These are phyloP conservation scores for Pristionchus japonicus DNA, from an alignment of 2,888 invertebrate genomes.

Conservation along the genomic window DNA sequence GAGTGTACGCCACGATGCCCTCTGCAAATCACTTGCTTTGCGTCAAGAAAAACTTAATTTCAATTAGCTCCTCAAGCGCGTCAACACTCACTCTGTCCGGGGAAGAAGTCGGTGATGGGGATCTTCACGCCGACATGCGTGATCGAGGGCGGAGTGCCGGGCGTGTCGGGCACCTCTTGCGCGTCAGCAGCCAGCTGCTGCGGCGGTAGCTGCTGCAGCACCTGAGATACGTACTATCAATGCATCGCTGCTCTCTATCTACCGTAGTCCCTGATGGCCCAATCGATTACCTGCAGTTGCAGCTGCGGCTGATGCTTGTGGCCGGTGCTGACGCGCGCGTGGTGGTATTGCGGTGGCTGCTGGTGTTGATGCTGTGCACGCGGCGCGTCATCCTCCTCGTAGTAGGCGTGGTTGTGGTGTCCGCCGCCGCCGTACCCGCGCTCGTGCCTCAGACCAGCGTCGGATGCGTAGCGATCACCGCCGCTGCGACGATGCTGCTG, in stretches of 20 bases:
- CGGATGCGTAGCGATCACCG: no score
- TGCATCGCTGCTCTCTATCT: no score
- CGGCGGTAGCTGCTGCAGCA: background rate
- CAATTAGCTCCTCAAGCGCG: no score
- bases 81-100: slow-evolving; percentile 40
- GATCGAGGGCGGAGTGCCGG: slow-evolving; percentile 27
- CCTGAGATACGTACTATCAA: no score
- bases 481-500: background rate
- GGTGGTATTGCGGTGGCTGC: background rate
- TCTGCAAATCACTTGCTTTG: background rate
- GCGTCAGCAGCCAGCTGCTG: background rate
- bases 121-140: slow-evolving; percentile 39
- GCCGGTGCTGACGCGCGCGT: background rate
- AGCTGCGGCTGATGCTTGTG: background rate
- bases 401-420: background rate
- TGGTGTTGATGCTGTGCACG: background rate
- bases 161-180: background rate
- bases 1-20: slow-evolving; percentile 32
- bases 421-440: background rate
- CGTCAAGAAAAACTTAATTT: no score
- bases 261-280: no score
- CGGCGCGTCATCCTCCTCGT: slow-evolving; percentile 8
- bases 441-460: background rate
- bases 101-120: slow-evolving; percentile 41
- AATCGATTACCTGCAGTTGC: background rate